Conservation (phyloP, 2,888 invertebrate genomes). For the Neoaliturus tenellus region DNA sequence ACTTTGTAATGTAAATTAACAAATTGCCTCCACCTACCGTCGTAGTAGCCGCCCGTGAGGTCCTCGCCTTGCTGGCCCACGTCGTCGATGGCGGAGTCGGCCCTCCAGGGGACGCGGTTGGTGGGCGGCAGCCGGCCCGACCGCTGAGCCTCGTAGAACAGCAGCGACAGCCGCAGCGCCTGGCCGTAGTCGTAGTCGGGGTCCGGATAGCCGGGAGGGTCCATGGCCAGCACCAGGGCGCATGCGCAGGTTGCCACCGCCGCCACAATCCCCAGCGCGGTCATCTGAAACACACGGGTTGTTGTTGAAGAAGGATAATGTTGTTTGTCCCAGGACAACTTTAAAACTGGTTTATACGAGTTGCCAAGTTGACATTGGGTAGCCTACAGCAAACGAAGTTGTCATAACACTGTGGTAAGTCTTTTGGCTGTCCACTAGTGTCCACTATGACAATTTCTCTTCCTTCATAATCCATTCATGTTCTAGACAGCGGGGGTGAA, state of each 20-base stretch:
- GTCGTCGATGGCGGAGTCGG: slow-evolving; percentile 75
- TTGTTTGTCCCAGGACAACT: too few species aligned
- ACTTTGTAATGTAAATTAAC: too few species aligned
- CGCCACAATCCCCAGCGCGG: neutral
- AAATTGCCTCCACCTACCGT: slow-evolving; percentile 71
- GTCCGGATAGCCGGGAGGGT: neutral
- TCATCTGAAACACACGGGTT: neutral
- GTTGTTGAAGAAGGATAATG: too few species aligned
- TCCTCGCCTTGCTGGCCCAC: slow-evolving; percentile 74
- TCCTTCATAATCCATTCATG: too few species aligned
- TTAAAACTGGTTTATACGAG: too few species aligned
- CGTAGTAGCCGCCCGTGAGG: slow-evolving; percentile 77
- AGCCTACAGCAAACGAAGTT: too few species aligned
- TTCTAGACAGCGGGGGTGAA: too few species aligned
- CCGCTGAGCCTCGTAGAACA: slow-evolving; percentile 77
- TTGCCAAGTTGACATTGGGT: too few species aligned
- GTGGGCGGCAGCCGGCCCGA: slow-evolving; percentile 74
- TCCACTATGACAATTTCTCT: too few species aligned
- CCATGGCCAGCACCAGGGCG: neutral
- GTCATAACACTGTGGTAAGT: too few species aligned
- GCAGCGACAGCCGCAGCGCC: slow-evolving; percentile 73
- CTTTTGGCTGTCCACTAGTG: too few species aligned
- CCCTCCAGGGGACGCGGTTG: slow-evolving; percentile 75
- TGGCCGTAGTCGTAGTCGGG: slow-evolving; percentile 72
- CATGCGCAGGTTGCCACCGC: neutral